phyloP scores from a whole-genome alignment of 2,113 vertebrate species.

The Dolichallabes microphthalmus region DNA sequence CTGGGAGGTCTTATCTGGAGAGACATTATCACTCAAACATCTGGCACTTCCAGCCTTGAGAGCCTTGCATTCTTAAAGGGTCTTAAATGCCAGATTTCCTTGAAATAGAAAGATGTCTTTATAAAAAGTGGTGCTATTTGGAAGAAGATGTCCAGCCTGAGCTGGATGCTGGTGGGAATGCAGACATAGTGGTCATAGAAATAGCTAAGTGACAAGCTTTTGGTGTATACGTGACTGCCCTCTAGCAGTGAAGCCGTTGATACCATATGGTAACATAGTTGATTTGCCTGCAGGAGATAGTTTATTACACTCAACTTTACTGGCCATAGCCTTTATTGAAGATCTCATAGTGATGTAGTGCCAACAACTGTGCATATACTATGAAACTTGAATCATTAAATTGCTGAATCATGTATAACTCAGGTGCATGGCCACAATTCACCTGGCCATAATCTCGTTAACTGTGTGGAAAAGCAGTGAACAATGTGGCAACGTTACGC shows the following conservation, averaged over 20 bases:
- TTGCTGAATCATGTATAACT: background rate
- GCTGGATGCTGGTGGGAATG: background rate
- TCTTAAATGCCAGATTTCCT: background rate
- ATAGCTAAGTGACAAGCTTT: background rate
- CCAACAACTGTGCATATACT: background rate
- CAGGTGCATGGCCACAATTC: background rate
- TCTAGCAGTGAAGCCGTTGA: background rate
- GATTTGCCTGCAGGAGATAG: background rate
- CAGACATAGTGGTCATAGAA: background rate
- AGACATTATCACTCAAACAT: background rate
- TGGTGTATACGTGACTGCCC: background rate
- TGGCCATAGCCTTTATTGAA: background rate
- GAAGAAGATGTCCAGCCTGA: background rate
- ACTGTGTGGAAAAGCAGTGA: background rate
- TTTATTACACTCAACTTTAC: background rate
- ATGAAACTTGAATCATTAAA: background rate
- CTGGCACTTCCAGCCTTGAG: background rate
- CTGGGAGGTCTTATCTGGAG: background rate
- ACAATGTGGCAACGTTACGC: background rate
- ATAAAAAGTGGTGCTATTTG: background rate
- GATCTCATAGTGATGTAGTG: background rate
- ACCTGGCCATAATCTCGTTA: background rate
- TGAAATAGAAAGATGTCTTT: background rate
- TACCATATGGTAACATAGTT: background rate
- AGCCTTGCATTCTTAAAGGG: background rate